Percentiles rank a stretch among this genome's conserved stretches.
Evolutionary conservation across 2,797 vertebrate genomes (phyloP).

Genomic region (Myotis planiceps): DNA sequence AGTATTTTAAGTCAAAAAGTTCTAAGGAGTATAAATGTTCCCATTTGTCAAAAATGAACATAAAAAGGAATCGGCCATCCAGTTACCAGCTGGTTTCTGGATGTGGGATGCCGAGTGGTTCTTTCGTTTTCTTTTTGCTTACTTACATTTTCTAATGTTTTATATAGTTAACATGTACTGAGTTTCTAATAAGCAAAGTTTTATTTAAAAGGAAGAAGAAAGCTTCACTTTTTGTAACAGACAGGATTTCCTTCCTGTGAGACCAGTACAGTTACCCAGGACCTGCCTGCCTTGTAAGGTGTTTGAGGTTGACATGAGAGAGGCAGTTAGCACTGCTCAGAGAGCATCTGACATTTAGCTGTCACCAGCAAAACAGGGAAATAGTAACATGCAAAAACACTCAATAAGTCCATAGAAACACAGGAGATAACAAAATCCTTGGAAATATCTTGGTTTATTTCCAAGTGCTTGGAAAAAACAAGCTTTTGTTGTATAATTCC

Average conservation of each 20-base stretch:
- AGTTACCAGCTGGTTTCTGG: not conserved
- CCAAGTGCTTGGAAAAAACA: not conserved
- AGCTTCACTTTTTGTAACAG: not conserved
- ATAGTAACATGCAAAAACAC: not conserved
- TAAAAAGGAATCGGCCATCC: not conserved
- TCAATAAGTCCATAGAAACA: not conserved
- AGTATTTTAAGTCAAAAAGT: not conserved
- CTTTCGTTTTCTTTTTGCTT: not conserved
- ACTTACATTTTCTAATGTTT: not conserved
- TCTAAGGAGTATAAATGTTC: not conserved
- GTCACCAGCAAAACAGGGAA: not conserved
- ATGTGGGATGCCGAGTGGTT: not conserved
- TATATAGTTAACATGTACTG: not conserved
- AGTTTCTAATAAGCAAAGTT: not conserved
- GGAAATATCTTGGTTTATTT: constrained; percentile 33
- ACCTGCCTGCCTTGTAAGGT: not conserved
- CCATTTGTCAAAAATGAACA: not conserved
- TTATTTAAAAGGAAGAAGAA: constrained; percentile 20
- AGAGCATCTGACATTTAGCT: not conserved
- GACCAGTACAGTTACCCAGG: not conserved
- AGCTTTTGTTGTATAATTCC: not conserved
- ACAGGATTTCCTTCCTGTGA: not conserved
- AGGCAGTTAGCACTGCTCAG: not conserved
- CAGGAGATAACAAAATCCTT: not conserved
- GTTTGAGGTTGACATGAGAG: not conserved